A percentile compares a stretch with the other conserved stretches of the same genome.
Evolutionary conservation across 2,113 vertebrate genomes (phyloP).

Genomic region (Oncorhynchus kisutch): DNA sequence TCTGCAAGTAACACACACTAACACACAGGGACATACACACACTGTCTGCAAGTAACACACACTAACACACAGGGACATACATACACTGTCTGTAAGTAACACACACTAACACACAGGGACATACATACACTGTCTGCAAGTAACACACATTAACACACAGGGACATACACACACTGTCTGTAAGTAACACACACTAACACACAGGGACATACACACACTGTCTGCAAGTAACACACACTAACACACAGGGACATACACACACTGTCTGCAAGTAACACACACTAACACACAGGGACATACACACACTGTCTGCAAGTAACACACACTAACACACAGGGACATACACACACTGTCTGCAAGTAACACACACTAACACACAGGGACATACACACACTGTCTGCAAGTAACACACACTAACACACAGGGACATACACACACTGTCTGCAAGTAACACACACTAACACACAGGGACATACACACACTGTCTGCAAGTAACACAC

Average conservation of each 20-base stretch:
- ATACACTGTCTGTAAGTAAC: conserved; percentile 90
- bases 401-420: conserved; percentile 69
- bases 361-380: conserved; percentile 22
- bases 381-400: conserved; percentile 80
- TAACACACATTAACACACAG: conserved; percentile 21
- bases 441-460: conserved; percentile 79
- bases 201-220: conserved; percentile 72
- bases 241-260: conserved; percentile 32
- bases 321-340: too few species aligned
- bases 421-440: conserved; percentile 72
- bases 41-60: conserved; percentile 88
- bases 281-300: too few species aligned
- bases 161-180: conserved; percentile 80
- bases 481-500: conserved; percentile 88
- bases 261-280: conserved; percentile 88
- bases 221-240: conserved; percentile 79
- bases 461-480: conserved; percentile 32
- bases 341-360: conserved; percentile 88
- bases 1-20: conserved; percentile 79
- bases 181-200: conserved; percentile 69
- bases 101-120: too few species aligned
- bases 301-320: conserved; percentile 90
- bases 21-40: conserved; percentile 32
- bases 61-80: too few species aligned
- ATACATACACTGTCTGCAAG: conserved; percentile 88